Conservation (phyloP, 2,888 invertebrate species). For the Eilema sororculum region DNA sequence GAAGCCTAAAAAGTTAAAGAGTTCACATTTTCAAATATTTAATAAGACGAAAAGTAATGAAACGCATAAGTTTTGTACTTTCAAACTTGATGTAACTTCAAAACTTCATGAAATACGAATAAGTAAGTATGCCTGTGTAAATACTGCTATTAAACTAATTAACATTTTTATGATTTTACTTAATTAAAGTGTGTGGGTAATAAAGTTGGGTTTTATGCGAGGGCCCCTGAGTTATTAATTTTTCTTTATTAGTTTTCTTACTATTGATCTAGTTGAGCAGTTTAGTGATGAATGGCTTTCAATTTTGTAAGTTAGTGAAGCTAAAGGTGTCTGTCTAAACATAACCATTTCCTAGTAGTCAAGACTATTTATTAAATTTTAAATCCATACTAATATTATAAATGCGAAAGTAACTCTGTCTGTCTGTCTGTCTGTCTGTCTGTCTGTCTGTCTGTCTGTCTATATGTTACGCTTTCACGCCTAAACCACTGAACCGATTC, state of each 20-base stretch:
- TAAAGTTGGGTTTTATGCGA: constrained; percentile 22
- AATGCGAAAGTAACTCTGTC: no score
- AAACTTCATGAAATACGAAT: constrained; percentile 34
- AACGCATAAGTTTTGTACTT: constrained; percentile 47
- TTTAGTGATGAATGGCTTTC: not conserved
- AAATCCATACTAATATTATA: no score
- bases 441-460: no score
- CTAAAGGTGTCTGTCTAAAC: not conserved
- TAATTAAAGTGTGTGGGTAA: constrained; percentile 38
- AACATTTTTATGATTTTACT: constrained; percentile 47
- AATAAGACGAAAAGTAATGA: constrained; percentile 40
- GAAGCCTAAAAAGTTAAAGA: not conserved
- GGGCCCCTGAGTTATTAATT: constrained; percentile 14
- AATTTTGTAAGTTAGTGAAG: not conserved
- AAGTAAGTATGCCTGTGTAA: constrained; percentile 36
- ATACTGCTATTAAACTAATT: constrained; percentile 37
- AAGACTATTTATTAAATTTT: no score
- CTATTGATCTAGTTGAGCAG: not conserved
- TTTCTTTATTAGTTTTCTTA: constrained; percentile 20
- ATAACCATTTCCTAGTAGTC: not conserved
- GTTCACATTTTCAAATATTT: constrained; percentile 14
- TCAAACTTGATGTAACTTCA: constrained; percentile 50
- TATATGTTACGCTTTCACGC: no score
- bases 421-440: no score
- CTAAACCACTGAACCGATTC: no score